Conservation (phyloP, 2,113 vertebrate species). For the Tetrao urogallus region DNA sequence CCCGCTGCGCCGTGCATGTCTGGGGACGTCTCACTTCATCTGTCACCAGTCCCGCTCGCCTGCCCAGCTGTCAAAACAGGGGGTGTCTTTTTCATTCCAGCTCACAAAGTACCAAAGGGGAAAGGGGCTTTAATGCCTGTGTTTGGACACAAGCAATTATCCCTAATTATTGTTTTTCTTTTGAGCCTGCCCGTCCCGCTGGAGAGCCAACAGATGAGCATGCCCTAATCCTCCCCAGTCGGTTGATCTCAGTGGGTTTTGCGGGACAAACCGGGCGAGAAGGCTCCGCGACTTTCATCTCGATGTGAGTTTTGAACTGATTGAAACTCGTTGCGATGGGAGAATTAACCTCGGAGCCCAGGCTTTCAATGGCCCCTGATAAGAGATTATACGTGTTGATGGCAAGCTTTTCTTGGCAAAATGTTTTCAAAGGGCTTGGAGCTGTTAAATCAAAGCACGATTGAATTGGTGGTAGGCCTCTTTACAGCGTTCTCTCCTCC, state of each 20-base stretch:
- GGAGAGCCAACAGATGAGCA: constrained; percentile 95
- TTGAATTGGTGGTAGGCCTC: constrained; percentile 75
- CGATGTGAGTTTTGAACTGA: constrained; percentile 98
- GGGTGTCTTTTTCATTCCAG: constrained; percentile 98
- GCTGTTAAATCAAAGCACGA: constrained; percentile 91
- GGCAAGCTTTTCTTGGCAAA: constrained; percentile 93
- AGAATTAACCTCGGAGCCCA: constrained; percentile 97
- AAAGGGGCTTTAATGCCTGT: constrained; percentile 94
- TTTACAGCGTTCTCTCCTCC: constrained; percentile 36
- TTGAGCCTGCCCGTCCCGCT: constrained; percentile 97
- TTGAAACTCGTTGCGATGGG: constrained; percentile 98
- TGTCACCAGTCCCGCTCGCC: constrained; percentile 93
- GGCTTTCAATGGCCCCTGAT: constrained; percentile 97
- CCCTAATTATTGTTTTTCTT: constrained; percentile 99
- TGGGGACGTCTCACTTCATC: constrained; percentile 93
- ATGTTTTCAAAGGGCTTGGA: constrained; percentile 90
- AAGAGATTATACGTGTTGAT: constrained; percentile 99
- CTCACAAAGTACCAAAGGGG: constrained; percentile 92
- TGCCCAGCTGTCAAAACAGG: constrained; percentile 99
- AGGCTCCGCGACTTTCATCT: constrained; percentile 94
- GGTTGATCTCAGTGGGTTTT: constrained; percentile 90
- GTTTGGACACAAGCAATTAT: constrained; percentile 99
- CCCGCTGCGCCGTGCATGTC: constrained; percentile 68
- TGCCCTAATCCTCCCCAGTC: constrained; percentile 93
- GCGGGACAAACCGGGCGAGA: constrained; percentile 82